Base-by-base conservation (phyloP, 2,888 invertebrate species). In the Dasysyrphus albostriatus region DNA sequence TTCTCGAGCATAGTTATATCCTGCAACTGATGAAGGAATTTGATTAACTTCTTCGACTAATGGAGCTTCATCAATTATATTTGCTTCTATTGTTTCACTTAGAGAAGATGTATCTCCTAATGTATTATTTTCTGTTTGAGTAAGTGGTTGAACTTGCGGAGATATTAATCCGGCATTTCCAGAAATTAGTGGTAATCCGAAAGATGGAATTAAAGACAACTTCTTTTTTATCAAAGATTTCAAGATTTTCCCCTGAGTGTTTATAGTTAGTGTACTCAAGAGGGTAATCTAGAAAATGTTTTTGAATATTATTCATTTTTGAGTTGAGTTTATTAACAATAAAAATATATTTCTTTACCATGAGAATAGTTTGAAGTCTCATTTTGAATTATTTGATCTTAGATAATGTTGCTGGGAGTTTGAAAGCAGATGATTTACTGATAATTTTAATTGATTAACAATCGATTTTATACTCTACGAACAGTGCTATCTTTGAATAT, bases 161-260 rank as follows among this genome's bases (percentile, higher is more conserved):
- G 47, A 10, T 47, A 32, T 32, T 2, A 37, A 37, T 34, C 16
- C 34, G 37, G 0, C 1, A 14, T 51, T 1, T 0, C 51, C 51
- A 2, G 51, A 16, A 9, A 12, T n/a, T 24, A 3, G 24, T 24
- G n/a, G 5, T 5, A 24, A 3, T 34, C 49, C 49, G 0, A 67
- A 1, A 6, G 49, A 49, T 67, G 67, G 34, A 16, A 49, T n/a
- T 4, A 67, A 14, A 1, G 67, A 34, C 0, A 69, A 14, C 37
- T 69, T 69, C 67, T 69, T 69, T 6, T 39, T 51, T n/a, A 69
- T 5, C 9, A 69, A 51, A 10, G 51, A 5, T 24, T 69, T 51
- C 3, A 69, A 39, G 12, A 39, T 37, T 49, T 24, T 39, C 37
- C 67, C 67, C 8, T 69, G n/a, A n/a, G n/a, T 1, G n/a, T 9